Base-by-base conservation (phyloP, 1,140 invertebrate genomes). In the Heliothis virescens region DNA sequence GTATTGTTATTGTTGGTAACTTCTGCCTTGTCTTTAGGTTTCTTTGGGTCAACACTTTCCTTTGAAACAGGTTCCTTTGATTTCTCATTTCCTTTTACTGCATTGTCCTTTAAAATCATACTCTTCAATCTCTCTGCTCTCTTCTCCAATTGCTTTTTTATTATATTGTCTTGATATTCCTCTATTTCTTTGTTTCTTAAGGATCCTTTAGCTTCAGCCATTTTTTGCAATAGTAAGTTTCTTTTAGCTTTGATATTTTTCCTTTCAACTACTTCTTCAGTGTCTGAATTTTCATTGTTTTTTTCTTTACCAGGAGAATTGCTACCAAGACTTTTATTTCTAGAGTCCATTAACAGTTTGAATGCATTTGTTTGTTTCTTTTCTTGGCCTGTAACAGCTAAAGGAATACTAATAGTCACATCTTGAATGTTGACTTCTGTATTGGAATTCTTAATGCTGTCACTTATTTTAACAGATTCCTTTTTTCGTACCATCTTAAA, bases 331-430 rank as follows among this genome's bases (percentile, higher is more conserved):
- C 94, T 94, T 84, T 96, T 96, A 84, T 96, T 95, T 82, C 96
- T 91, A 21, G 95, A 95, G 81, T 95, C 95, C 96, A 96, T 96
- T 91, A 96, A 92, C 50, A 96, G 85, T 82, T 96, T 92, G 89
- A 96, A 96, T 29, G 95, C 96, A 95, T 96, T 87, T 65, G 82
- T 93, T 75, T 93, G 85, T 52, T 89, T 91, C 72, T 85, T 89
- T 55, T 87, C 81, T 21, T 81, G 79, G 82, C 60, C 79, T 16
- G 7, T 69, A 4, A 26, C 15, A 7, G 57, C 26, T 11, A 26
- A 15, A 15, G 60, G 41, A 53, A 13, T 78, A 13, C 13, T 12
- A n/a, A 52, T 18, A 12, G 11, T 52, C 16, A 13, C 60, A 65
- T 65, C 57, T 41, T 76, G 21, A 0, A 53, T 29, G 7, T 63